Conservation (phyloP, 2,113 vertebrate species). For the Ginglymostoma cirratum region DNA sequence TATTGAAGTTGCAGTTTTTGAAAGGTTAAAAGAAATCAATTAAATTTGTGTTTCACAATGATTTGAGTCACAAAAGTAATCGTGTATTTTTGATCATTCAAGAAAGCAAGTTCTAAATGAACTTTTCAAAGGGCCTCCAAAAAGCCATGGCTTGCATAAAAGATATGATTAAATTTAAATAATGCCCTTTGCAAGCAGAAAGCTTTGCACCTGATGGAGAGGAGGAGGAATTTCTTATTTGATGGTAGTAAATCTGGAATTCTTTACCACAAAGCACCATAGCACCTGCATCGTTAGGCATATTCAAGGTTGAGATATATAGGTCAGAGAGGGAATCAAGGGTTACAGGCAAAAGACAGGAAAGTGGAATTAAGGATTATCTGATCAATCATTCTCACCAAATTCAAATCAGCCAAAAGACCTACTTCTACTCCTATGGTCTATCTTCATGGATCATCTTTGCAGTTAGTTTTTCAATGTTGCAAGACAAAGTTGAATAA, state of each 20-base stretch:
- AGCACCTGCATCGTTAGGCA: too few species aligned
- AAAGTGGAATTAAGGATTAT: too few species aligned
- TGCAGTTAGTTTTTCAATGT: background rate
- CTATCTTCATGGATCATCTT: background rate
- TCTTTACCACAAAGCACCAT: too few species aligned
- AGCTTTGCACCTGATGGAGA: background rate
- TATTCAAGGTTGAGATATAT: too few species aligned
- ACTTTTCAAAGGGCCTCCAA: background rate
- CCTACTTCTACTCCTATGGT: background rate
- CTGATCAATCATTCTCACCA: too few species aligned
- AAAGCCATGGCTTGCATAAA: background rate
- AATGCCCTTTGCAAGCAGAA: background rate
- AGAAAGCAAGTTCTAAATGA: background rate
- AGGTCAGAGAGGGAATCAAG: too few species aligned
- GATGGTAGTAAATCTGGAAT: too few species aligned
- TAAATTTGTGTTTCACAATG: background rate
- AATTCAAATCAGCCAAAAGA: too few species aligned
- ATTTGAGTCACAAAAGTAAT: background rate
- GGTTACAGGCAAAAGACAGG: too few species aligned
- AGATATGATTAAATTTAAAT: background rate
- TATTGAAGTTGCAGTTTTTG: background rate
- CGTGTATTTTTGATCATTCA: background rate
- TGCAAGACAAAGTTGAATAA: background rate
- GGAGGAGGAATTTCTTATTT: too few species aligned
- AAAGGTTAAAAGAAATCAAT: background rate